A percentile compares a stretch with the other conserved stretches of the same genome.
phyloP scores from a whole-genome alignment of 2,113 vertebrate species.

The Mohoua ochrocephala region DNA sequence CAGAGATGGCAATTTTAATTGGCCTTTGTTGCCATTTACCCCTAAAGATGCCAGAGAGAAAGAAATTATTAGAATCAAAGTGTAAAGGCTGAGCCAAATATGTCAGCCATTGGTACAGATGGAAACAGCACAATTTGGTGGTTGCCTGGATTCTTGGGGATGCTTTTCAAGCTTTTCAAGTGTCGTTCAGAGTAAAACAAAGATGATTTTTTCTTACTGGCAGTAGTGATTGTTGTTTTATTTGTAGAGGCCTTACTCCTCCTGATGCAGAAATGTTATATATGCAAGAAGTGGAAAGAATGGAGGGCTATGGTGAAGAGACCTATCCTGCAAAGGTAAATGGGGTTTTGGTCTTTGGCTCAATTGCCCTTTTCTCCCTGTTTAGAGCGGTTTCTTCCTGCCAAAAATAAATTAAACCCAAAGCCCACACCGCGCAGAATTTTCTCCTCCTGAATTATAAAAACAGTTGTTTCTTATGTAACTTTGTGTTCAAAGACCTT shows the following conservation, averaged over 20 bases:
- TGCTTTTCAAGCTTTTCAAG: neutral
- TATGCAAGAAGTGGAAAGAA: constrained; percentile 96
- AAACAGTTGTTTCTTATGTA: neutral
- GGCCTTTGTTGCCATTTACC: neutral
- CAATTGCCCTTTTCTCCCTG: neutral
- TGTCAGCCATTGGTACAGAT: neutral
- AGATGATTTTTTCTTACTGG: neutral
- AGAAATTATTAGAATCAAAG: neutral
- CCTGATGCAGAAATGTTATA: constrained; percentile 94
- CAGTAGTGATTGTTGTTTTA: neutral
- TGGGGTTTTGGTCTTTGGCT: neutral
- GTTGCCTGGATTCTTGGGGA: neutral
- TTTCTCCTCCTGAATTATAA: neutral
- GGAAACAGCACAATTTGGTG: neutral
- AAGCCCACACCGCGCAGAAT: neutral
- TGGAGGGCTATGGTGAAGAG: constrained; percentile 95
- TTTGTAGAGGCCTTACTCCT: constrained; percentile 84
- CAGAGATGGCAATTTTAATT: neutral
- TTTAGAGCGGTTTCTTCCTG: neutral
- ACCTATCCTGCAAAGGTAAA: constrained; percentile 92
- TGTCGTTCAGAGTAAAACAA: neutral
- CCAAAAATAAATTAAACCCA: neutral
- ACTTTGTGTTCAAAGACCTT: neutral
- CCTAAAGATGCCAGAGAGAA: neutral
- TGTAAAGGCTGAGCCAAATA: neutral